Percentiles rank a stretch among this genome's conserved stretches.
Evolutionary conservation across 2,888 invertebrate species (phyloP).

Genomic region (Biston betularia): DNA sequence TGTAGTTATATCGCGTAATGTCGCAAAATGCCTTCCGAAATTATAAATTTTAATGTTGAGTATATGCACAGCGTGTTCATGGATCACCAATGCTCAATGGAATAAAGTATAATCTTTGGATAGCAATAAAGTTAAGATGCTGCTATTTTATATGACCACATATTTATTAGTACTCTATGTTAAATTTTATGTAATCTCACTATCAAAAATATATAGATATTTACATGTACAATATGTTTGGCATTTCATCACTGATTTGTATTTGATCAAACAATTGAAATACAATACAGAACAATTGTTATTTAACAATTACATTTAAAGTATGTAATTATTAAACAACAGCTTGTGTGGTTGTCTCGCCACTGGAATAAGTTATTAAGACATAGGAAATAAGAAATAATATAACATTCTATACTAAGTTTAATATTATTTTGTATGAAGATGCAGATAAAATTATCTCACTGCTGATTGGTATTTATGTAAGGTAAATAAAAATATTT

Average conservation of each 20-base stretch:
- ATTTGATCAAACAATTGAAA: background rate
- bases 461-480: constrained; percentile 8
- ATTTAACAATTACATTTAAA: too few relatives aligned
- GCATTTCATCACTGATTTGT: background rate
- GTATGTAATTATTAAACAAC: too few relatives aligned
- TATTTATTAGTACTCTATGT: too few relatives aligned
- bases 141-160: too few relatives aligned
- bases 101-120: background rate
- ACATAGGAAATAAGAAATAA: background rate
- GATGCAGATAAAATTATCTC: constrained; percentile 5
- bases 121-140: background rate
- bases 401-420: background rate
- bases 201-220: background rate
- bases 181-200: constrained; percentile 1
- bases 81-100: background rate
- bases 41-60: background rate
- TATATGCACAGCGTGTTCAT: background rate
- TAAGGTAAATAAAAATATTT: constrained; percentile 18
- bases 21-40: background rate
- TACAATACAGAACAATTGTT: too few relatives aligned
- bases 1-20: background rate
- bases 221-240: background rate
- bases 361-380: background rate
- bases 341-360: background rate
- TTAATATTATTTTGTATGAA: background rate